A percentile compares a stretch with the other conserved stretches of the same genome.
Evolutionary conservation across 2,888 invertebrate genomes (phyloP).

Genomic region (Chromoteleia sp.): DNA sequence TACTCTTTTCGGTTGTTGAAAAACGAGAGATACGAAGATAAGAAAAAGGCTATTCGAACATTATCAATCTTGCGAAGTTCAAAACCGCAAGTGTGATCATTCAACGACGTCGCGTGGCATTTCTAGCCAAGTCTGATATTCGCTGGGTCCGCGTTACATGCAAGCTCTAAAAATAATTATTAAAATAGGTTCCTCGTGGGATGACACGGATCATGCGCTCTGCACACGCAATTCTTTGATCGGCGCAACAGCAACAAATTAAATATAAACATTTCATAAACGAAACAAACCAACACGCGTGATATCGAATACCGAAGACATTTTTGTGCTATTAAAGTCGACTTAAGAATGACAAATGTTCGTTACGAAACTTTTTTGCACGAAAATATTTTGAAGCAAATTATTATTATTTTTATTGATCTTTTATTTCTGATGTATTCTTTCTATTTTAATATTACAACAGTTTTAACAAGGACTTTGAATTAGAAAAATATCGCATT

Average conservation of each 20-base stretch:
- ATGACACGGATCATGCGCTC: constrained; percentile 60
- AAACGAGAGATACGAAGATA: no score
- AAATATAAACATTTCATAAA: constrained; percentile 63
- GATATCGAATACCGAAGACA: constrained; percentile 7
- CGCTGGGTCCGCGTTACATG: constrained; percentile 29
- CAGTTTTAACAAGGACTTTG: no score
- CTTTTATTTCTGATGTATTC: no score
- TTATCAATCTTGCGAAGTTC: no score
- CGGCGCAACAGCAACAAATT: constrained; percentile 54
- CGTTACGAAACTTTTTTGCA: background rate
- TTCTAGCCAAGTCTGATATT: constrained; percentile 51
- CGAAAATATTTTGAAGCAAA: no score
- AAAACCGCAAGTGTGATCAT: constrained; percentile 9
- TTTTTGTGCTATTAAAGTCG: background rate
- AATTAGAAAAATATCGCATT: no score
- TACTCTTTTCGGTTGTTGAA: no score
- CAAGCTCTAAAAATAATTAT: constrained; percentile 66
- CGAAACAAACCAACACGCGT: constrained; percentile 26
- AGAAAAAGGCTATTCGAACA: no score
- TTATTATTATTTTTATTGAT: no score
- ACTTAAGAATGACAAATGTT: background rate
- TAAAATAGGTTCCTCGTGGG: constrained; percentile 61
- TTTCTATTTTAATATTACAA: no score
- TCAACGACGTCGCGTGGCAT: constrained; percentile 20
- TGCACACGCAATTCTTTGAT: constrained; percentile 44